A percentile compares a stretch with the other conserved stretches of the same genome.
Conservation (phyloP, 2,113 vertebrate genomes). For the Scopus umbretta region DNA sequence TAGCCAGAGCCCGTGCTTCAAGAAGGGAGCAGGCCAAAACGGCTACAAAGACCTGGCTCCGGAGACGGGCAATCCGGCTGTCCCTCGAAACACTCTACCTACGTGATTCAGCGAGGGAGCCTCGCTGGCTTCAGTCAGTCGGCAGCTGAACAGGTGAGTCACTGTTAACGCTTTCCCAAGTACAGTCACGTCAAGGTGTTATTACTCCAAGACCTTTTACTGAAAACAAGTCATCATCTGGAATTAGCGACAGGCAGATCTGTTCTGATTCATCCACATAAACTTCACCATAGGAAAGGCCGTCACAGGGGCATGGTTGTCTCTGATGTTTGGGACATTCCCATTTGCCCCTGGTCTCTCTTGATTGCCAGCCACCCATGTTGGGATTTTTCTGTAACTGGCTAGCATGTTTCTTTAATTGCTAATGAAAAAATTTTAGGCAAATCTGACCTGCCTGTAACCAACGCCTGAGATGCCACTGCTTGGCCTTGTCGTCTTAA, state of each 20-base stretch:
- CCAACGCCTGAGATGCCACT: accelerated
- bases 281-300: not conserved
- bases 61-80: accelerated
- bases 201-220: not conserved
- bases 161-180: not conserved
- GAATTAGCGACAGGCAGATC: not conserved
- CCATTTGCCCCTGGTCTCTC: not conserved
- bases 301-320: accelerated
- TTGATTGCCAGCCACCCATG: not conserved
- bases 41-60: accelerated
- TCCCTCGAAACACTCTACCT: accelerated
- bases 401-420: not conserved
- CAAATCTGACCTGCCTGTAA: not conserved
- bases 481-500: not conserved
- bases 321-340: not conserved
- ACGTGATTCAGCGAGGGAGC: not conserved
- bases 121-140: accelerated
- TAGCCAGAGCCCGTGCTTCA: not conserved
- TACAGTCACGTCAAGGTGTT: not conserved
- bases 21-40: not conserved
- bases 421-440: not conserved
- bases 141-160: not conserved
- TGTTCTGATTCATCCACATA: not conserved
- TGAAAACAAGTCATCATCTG: not conserved
- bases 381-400: not conserved